These are phyloP conservation scores for Heliconius ethilla DNA, from an alignment of 2,888 invertebrate species.

Conservation along the genomic window DNA sequence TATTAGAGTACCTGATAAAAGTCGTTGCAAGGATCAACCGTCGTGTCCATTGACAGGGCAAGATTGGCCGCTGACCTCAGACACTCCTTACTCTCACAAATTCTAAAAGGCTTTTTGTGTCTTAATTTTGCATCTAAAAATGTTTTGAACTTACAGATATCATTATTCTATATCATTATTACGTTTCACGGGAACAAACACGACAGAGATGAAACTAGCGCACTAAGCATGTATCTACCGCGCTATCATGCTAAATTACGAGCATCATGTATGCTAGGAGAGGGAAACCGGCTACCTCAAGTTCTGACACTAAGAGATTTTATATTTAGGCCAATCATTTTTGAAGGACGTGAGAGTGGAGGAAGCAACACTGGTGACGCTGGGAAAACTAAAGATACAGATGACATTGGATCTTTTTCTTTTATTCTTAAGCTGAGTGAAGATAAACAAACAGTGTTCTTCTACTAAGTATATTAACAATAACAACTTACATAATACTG, in stretches of 20 bases:
- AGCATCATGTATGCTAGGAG: not conserved
- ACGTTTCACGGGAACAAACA: not conserved
- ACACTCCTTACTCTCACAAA: constrained; percentile 86
- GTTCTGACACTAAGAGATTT: not conserved
- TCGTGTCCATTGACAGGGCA: constrained; percentile 86
- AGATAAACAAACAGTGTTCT: not conserved
- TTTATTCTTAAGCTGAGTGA: not conserved
- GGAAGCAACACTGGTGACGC: not conserved
- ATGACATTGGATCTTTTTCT: not conserved
- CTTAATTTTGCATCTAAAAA: constrained; percentile 62
- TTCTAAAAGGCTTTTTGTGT: constrained; percentile 56
- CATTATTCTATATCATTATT: not conserved
- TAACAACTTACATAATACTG: constrained; percentile 78
- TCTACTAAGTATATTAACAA: not conserved
- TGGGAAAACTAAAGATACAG: not conserved
- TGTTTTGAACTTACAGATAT: not conserved
- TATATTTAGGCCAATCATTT: not conserved
- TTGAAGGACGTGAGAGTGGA: not conserved
- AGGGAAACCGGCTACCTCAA: not conserved
- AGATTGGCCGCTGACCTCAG: constrained; percentile 88
- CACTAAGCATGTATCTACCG: not conserved
- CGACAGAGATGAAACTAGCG: too few relatives aligned
- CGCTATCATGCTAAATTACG: not conserved
- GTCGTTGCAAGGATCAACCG: constrained; percentile 89
- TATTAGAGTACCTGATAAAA: constrained; percentile 85